A percentile compares a stretch with the other conserved stretches of the same genome.
Evolutionary conservation across 2,797 vertebrate species (phyloP).

Genomic region (Vipera ursinii): DNA sequence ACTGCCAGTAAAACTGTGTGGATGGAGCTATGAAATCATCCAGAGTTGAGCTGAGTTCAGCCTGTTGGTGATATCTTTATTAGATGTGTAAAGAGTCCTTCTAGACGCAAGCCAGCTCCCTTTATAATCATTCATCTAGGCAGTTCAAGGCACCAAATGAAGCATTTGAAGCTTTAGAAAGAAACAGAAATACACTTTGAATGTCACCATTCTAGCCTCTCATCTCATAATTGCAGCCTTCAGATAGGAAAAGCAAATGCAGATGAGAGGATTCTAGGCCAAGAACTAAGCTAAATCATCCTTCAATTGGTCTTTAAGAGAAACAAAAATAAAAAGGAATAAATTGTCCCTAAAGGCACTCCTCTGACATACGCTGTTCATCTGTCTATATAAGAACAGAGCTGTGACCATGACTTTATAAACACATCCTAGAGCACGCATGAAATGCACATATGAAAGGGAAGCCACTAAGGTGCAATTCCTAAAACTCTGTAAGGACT

Average conservation of each 20-base stretch:
- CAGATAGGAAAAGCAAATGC: constrained; percentile 54
- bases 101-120: background rate
- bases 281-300: constrained; percentile 61
- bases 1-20: background rate
- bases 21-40: background rate
- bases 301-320: constrained; percentile 65
- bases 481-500: constrained; percentile 62
- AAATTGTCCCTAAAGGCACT: constrained; percentile 69
- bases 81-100: background rate
- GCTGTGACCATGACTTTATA: constrained; percentile 68
- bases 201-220: constrained; percentile 48
- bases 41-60: background rate
- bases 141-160: background rate
- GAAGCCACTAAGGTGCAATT: constrained; percentile 71
- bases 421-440: constrained; percentile 69
- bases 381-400: constrained; percentile 69
- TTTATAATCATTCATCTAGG: background rate
- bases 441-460: constrained; percentile 61
- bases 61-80: background rate
- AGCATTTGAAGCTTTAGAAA: background rate
- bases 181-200: constrained; percentile 32
- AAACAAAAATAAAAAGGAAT: constrained; percentile 47
- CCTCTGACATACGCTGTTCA: constrained; percentile 57
- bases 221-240: constrained; percentile 59
- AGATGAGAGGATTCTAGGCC: constrained; percentile 61